Evolutionary conservation across 2,113 vertebrate genomes (phyloP), one percentile per base, ranked within the genome.

Genomic region (Rissa tridactyla): DNA sequence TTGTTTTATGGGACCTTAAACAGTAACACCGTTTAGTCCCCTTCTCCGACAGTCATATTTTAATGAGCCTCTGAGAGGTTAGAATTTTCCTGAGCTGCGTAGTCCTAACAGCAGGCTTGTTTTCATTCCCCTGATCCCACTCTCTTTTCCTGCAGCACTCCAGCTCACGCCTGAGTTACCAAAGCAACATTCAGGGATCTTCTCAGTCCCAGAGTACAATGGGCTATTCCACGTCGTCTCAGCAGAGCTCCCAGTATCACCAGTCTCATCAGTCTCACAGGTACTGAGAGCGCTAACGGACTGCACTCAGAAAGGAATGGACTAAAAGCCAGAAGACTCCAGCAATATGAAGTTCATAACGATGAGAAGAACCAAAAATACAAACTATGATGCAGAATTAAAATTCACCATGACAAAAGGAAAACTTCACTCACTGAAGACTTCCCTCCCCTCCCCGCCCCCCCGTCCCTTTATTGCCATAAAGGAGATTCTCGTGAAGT

Each of bases 101-200:
- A 49, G 60, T 66, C 22, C 64, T 62, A 15, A 27, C 27, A 14
- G 25, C 29, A 52, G 93, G 27, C 73, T 82, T 64, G 44, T 65
- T 86, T 83, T 49, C 93, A 38, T 93, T 82, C 70, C 26, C n/a
- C 72, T 94, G 19, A 77, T 65, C 54, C 52, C 58, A 44, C 58
- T 93, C 83, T 81, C 71, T 97, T 91, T 90, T 79, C 42, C 96
- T 60, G 78, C 97, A 99, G 99, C 99, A 99, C 98, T 99, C 99
- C 97, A 97, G 98, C 96, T 99, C 99, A 22, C 99, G 99, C 97
- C 99, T 99, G 97, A 99, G 98, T 98, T 99, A 99, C 99, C 99
- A 99, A 99, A 99, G 99, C 99, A 99, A 98, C 86, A 98, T 99
- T 98, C 99, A 99, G 98, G 99, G 99, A 97, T 98, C 99, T 96